Conservation (phyloP, 2,888 invertebrate genomes). For the Aporophyla lueneburgensis region DNA sequence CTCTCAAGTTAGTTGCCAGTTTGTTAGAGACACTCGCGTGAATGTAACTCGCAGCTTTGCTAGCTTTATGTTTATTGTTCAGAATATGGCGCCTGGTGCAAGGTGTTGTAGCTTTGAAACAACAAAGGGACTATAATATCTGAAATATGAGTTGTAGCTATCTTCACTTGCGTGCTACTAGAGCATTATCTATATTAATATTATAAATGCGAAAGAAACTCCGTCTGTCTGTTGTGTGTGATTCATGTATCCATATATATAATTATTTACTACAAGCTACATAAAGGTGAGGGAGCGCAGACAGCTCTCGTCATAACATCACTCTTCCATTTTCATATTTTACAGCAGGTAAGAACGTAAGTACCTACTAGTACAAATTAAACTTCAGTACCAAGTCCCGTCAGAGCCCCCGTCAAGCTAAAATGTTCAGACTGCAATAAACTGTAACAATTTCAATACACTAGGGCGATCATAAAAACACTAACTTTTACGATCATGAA, state of each 20-base stretch:
- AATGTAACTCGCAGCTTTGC: slow-evolving; percentile 39
- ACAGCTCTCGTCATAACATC: slow-evolving; percentile 6
- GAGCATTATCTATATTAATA: too few species aligned
- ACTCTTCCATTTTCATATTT: slow-evolving; percentile 21
- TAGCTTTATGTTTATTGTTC: slow-evolving; percentile 22
- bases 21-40: slow-evolving; percentile 32
- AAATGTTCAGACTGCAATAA: slow-evolving; percentile 42
- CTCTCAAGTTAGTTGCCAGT: slow-evolving; percentile 28
- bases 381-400: slow-evolving; percentile 13
- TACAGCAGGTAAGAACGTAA: neutral
- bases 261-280: neutral
- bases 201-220: too few species aligned
- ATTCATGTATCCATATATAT: too few species aligned
- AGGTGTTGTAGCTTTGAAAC: slow-evolving; percentile 10
- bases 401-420: too few species aligned
- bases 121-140: too few species aligned
- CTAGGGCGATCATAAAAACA: slow-evolving; percentile 26
- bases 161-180: too few species aligned
- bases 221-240: too few species aligned
- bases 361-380: slow-evolving; percentile 13
- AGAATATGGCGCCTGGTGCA: neutral
- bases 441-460: slow-evolving; percentile 35
- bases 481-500: slow-evolving; percentile 20
- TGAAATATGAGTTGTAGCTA: too few species aligned
- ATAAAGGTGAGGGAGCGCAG: neutral